These are phyloP conservation scores for Melopsittacus undulatus DNA, from an alignment of 2,797 vertebrate species.

Conservation along the genomic window DNA sequence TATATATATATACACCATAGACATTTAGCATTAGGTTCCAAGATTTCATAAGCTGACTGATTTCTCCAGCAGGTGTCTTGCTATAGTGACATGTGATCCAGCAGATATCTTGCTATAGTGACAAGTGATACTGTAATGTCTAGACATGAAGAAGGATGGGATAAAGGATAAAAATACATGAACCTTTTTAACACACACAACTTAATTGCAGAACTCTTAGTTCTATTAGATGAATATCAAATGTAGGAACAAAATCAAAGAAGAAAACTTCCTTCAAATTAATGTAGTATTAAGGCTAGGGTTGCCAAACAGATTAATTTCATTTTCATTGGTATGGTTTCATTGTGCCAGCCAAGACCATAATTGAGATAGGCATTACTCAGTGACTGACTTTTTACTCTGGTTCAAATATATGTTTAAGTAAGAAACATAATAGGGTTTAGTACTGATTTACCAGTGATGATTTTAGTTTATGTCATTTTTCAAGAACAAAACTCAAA, in stretches of 20 bases:
- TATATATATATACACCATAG: background rate
- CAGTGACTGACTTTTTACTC: background rate
- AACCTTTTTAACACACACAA: background rate
- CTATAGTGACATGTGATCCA: background rate
- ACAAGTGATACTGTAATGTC: background rate
- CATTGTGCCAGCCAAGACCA: background rate
- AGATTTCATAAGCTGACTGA: background rate
- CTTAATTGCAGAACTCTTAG: background rate
- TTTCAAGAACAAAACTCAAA: background rate
- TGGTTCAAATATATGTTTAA: background rate
- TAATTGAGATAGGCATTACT: background rate
- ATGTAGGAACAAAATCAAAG: background rate
- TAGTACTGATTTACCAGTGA: background rate
- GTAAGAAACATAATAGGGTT: background rate
- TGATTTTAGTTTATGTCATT: background rate
- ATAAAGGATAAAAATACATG: background rate
- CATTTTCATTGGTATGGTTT: background rate
- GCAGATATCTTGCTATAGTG: background rate
- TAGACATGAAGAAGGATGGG: background rate
- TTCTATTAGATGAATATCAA: background rate
- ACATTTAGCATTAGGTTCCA: background rate
- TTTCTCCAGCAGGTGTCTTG: background rate
- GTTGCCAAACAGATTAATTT: background rate
- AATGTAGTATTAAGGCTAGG: background rate
- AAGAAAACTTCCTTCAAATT: background rate